Base-by-base conservation (phyloP, 1,140 invertebrate species). In the Trissolcus basalis region DNA sequence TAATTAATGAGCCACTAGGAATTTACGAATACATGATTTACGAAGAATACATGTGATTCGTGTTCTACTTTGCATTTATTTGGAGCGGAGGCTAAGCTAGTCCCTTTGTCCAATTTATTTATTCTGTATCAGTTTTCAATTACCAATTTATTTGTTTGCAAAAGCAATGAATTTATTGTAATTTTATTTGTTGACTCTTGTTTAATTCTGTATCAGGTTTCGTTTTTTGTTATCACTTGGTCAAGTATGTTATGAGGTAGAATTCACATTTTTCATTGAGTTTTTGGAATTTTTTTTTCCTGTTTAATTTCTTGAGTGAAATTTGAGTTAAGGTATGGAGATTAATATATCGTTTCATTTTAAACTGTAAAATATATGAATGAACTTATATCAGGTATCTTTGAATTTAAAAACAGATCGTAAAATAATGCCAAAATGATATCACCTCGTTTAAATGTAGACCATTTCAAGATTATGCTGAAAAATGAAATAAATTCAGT, bases 1-100 rank as follows among this genome's bases (percentile, higher is more conserved):
- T 84, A 83, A 82, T 83, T 80, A 81, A 84, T 83, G 83, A 87
- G 85, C 83, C 85, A 86, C 86, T 87, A 88, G 85, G 85, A 84
- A 87, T 86, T 87, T 83, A 85, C 82, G 82, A 84, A 86, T 83
- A 84, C 64, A 83, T 82, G 67, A 81, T 80, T 78, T 80, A 79
- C 80, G 80, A 72, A 84, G 71, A 78, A 80, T 81, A 82, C 80
- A 83, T 65, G 63, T 58, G 72, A 77, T 50, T 80, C 67, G 63
- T 76, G 63, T 70, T 79, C 75, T 81, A 72, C 59, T 77, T 75
- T 79, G 79, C 72, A 73, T 78, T 75, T 75, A 69, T 72, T 77
- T 53, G 58, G 49, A 51, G 63, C 60, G 76, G 54, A 73, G 69
- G 75, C 81, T 79, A 71, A 77, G 72, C 81, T 77, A 76, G 78